Evolutionary conservation across 2,797 vertebrate species (phyloP), one percentile per base, ranked within the genome.

Genomic region (Xyrichtys novacula): DNA sequence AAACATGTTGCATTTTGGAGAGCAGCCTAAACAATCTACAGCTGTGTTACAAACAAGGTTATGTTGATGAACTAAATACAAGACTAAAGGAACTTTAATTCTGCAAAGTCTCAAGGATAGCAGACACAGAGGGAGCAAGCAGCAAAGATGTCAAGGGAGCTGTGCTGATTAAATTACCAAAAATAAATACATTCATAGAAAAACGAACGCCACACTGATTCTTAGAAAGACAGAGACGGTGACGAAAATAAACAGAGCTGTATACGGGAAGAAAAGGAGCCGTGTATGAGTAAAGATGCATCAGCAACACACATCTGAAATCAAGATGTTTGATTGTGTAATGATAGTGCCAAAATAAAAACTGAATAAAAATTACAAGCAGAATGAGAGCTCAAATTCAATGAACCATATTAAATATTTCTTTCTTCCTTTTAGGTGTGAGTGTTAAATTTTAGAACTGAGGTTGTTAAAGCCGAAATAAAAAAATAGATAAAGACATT

Each of bases 141-240:
- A 42, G 40, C 14, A n/a, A 39, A 19, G 16, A 36, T 23, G 16
- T 46, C 32, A 49, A 67, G 53, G 36, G 55, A 34, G 61, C 50
- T 34, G 43, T 54, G 23, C 43, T 58, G 65, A 67, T 28, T 80
- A 55, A 59, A 47, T 59, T 71, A 67, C 57, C 19, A 19, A 42
- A 60, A 64, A 56, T 68, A 59, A 58, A 56, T 47, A 3, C 31
- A 32, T 58, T 34, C 32, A 63, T 25, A 40, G 25, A 40, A 62
- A 29, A 28, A 12, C 22, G 11, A 54, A 31, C 20, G 49, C 20
- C 47, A 56, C n/a, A 28, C 4, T 6, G 11, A 42, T 72, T 67
- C 19, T 25, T 58, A 2, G 39, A 71, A 20, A 31, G 40, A 29
- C 40, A 66, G 53, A 43, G 22, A 77, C 43, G 39, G 22, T 22